A percentile compares a stretch with the other conserved stretches of the same genome.
Evolutionary conservation across 2,113 vertebrate genomes (phyloP).

Genomic region (Anolis carolinensis): DNA sequence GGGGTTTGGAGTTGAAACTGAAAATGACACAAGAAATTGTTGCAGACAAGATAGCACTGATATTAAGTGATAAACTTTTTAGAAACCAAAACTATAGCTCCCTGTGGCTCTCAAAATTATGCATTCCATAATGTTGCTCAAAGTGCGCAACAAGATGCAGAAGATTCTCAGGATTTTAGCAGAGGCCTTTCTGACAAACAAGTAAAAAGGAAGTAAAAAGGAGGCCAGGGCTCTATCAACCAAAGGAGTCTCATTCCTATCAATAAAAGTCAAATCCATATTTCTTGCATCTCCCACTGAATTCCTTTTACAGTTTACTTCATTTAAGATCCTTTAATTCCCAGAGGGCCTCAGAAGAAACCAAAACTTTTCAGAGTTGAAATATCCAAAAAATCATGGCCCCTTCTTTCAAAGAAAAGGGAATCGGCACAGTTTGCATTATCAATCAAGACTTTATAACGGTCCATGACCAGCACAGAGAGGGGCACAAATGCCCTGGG

Average conservation of each 20-base stretch:
- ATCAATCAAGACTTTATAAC: too few species aligned
- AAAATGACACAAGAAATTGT: rapidly evolving
- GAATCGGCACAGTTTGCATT: too few species aligned
- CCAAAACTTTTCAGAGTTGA: not conserved
- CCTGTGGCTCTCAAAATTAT: not conserved
- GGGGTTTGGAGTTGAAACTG: not conserved
- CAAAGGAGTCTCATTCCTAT: not conserved
- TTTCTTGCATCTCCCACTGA: not conserved
- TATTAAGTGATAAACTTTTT: not conserved
- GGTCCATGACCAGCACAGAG: too few species aligned
- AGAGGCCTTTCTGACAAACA: conserved; percentile 47
- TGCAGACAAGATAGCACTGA: not conserved
- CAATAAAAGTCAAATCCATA: not conserved
- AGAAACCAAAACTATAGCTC: not conserved
- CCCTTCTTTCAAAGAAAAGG: too few species aligned
- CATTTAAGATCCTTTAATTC: not conserved
- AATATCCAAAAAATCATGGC: not conserved
- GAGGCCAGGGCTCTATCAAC: not conserved
- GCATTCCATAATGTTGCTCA: conserved; percentile 6
- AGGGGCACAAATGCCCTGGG: too few species aligned
- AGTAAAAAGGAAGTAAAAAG: conserved; percentile 50
- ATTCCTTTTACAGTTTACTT: not conserved
- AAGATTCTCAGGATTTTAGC: conserved; percentile 27
- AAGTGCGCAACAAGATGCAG: conserved; percentile 33
- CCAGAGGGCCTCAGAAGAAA: not conserved